Base-by-base conservation (phyloP, 2,797 vertebrate genomes). In the Peromyscus attwateri region DNA sequence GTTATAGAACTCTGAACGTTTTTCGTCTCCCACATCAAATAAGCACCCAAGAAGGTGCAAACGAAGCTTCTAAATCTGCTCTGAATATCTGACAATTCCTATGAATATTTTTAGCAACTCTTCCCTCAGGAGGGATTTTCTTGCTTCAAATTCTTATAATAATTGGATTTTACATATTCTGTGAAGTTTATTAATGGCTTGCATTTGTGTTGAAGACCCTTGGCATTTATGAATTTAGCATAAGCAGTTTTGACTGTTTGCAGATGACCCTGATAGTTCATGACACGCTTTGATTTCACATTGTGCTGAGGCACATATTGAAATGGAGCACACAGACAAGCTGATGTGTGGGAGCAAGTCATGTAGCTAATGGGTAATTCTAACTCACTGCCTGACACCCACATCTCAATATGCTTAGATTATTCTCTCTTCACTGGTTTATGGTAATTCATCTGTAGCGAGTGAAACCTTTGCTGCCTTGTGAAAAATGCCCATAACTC, bases 131-230 rank as follows among this genome's bases (percentile, higher is more conserved):
- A 94, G 60, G 64, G 3, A 68, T 81, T 92, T 92, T 87, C 23
- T 81, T 57, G 40, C 55, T 94, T 82, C 37, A 29, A 6, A 68
- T 90, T 90, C 43, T 13, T 76, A 17, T 89, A 66, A 62, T 81
- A 93, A 96, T 46, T 92, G 73, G 17, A 49, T 93, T 83, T 40
- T 37, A 84, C 4, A 34, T 85, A 27, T 88, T 75, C 60, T 40
- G 40, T 87, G 43, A 94, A 92, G 37, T 43, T 25, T 92, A 88
- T 85, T 95, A 94, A 92, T 82, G 77, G 8, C 16, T 89, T 82
- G 37, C 34, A 11, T 93, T 95, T 66, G 13, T 79, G 21, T 43
- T 40, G 84, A 64, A 66, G 73, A 40, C 87, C 9, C 7, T 57
- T 88, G 81, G 37, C 57, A 43, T 70, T 79, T 93, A 75, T 23